Conservation (phyloP, 2,888 invertebrate species). For the Quadriops clusia region DNA sequence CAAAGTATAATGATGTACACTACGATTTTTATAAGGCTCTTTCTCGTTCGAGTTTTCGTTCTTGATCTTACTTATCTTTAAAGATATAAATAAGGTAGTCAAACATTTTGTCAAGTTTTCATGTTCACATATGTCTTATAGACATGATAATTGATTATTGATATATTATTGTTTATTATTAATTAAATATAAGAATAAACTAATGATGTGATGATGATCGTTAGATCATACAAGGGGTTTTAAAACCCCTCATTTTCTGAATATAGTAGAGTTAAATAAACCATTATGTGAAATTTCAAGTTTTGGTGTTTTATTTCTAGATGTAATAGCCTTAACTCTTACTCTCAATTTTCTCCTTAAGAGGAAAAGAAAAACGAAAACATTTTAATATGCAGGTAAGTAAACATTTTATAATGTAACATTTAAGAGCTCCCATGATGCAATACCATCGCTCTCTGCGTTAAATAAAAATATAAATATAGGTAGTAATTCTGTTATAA, state of each 20-base stretch:
- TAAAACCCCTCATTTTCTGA: conserved; percentile 45
- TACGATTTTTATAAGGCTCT: conserved; percentile 6
- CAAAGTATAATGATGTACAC: conserved; percentile 15
- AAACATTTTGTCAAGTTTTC: conserved; percentile 37
- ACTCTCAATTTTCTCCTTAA: neutral
- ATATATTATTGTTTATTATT: conserved; percentile 40
- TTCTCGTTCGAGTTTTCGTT: conserved; percentile 18
- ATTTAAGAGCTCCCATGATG: too few species aligned
- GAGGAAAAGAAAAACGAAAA: neutral
- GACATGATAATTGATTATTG: conserved; percentile 34
- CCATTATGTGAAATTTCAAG: conserved; percentile 49
- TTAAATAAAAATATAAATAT: too few species aligned
- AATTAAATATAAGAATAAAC: conserved; percentile 34
- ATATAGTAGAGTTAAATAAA: conserved; percentile 66
- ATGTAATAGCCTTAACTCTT: neutral
- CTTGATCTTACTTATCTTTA: conserved; percentile 19
- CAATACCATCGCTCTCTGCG: too few species aligned
- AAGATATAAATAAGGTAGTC: conserved; percentile 25
- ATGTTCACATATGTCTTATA: conserved; percentile 35
- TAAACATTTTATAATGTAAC: too few species aligned
- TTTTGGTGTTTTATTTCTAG: conserved; percentile 12
- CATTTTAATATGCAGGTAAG: too few species aligned
- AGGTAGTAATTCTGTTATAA: too few species aligned
- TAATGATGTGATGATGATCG: conserved; percentile 63
- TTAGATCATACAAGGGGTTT: conserved; percentile 46